Conservation (phyloP, 2,113 vertebrate species). For the Lycaon pictus region DNA sequence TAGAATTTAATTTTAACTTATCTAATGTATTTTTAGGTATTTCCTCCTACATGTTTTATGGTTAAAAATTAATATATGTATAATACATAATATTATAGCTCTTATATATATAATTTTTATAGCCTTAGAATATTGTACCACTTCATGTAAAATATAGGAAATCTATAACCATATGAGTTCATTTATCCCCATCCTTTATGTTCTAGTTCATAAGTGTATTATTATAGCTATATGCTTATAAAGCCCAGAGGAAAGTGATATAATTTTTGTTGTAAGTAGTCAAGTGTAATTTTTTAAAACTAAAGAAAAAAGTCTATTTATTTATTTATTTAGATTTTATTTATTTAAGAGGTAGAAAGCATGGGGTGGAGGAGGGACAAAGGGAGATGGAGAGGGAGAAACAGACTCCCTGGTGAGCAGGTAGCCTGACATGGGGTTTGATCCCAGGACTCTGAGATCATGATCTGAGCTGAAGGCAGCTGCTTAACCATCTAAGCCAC, state of each 20-base stretch:
- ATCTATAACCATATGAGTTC: neutral
- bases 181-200: neutral
- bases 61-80: neutral
- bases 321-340: neutral
- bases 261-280: neutral
- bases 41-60: neutral
- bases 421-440: too few species aligned
- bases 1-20: conserved; percentile 2
- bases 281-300: neutral
- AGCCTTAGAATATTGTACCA: neutral
- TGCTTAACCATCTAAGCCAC: too few species aligned
- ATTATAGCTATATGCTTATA: neutral
- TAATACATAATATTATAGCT: neutral
- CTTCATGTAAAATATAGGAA: neutral
- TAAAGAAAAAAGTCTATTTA: neutral
- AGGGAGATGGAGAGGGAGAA: too few species aligned
- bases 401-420: too few species aligned
- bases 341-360: too few species aligned
- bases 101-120: neutral
- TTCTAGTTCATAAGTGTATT: neutral
- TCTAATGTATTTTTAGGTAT: neutral
- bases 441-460: too few species aligned
- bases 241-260: neutral
- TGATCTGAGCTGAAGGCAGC: too few species aligned
- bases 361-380: too few species aligned